Conservation (phyloP, 1,140 invertebrate species). For the Phymorhynchus buccinoides region DNA sequence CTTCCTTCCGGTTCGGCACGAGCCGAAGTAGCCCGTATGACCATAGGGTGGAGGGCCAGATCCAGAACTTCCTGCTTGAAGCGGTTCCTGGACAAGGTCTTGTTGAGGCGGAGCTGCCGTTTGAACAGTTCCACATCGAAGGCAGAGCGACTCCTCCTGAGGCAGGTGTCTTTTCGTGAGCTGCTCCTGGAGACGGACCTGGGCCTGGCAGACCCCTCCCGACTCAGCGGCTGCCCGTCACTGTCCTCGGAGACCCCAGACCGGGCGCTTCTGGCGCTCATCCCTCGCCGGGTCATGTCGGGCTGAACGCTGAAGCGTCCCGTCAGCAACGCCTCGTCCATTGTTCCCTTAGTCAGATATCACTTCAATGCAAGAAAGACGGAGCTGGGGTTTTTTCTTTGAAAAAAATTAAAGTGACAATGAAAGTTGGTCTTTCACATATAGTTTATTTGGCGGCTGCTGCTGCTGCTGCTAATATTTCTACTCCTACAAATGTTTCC, state of each 20-base stretch:
- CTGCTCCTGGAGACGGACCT: conserved; percentile 24
- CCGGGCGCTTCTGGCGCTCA: neutral
- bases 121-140: conserved; percentile 31
- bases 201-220: conserved; percentile 4
- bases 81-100: conserved; percentile 27
- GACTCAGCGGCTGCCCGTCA: neutral
- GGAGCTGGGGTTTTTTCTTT: no score
- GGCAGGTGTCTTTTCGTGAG: conserved; percentile 24
- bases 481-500: no score
- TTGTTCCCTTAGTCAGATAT: neutral
- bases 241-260: neutral
- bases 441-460: no score
- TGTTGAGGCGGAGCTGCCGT: conserved; percentile 30
- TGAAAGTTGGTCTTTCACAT: no score
- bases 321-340: conserved; percentile 35
- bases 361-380: no score
- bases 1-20: neutral
- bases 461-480: no score
- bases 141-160: conserved; percentile 23
- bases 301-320: conserved; percentile 35
- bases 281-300: neutral
- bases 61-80: conserved; percentile 15
- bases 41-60: neutral
- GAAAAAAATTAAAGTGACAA: no score
- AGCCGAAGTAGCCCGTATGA: neutral